phyloP scores from a whole-genome alignment of 2,888 invertebrate genomes.

The Drosophila paramelanica region DNA sequence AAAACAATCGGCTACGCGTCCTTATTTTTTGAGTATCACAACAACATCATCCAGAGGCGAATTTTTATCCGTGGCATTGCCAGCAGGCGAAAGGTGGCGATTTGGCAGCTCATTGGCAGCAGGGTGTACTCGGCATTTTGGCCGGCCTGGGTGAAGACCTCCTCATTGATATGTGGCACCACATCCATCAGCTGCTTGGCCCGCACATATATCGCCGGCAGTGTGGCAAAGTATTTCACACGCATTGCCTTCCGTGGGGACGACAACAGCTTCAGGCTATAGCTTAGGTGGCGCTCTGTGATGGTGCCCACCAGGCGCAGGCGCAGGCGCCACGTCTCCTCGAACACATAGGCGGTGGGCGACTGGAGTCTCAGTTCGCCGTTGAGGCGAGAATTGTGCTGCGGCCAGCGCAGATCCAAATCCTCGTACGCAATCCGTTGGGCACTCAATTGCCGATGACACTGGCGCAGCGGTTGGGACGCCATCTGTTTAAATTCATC shows the following conservation, averaged over 20 bases:
- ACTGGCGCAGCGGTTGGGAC: background rate
- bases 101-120: constrained; percentile 19
- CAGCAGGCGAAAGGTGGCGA: constrained; percentile 34
- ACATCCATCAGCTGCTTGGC: constrained; percentile 26
- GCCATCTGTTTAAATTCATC: background rate
- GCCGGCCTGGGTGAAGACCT: background rate
- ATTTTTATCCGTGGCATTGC: constrained; percentile 31
- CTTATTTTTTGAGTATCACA: constrained; percentile 6
- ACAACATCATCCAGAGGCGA: constrained; percentile 46
- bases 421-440: constrained; percentile 24
- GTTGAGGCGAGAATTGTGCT: background rate
- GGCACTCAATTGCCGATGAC: constrained; percentile 15
- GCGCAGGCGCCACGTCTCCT: constrained; percentile 27
- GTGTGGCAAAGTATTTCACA: constrained; percentile 20
- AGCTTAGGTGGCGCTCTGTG: background rate
- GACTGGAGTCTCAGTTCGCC: background rate
- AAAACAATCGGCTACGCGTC: constrained; percentile 3
- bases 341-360: constrained; percentile 19
- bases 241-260: background rate
- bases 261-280: constrained; percentile 7
- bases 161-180: constrained; percentile 5
- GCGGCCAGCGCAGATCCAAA: constrained; percentile 23
- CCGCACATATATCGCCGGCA: constrained; percentile 16
- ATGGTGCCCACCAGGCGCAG: background rate
- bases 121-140: background rate